These are phyloP conservation scores for Sinotaia quadrata DNA, from an alignment of 2,888 invertebrate genomes.

Conservation along the genomic window DNA sequence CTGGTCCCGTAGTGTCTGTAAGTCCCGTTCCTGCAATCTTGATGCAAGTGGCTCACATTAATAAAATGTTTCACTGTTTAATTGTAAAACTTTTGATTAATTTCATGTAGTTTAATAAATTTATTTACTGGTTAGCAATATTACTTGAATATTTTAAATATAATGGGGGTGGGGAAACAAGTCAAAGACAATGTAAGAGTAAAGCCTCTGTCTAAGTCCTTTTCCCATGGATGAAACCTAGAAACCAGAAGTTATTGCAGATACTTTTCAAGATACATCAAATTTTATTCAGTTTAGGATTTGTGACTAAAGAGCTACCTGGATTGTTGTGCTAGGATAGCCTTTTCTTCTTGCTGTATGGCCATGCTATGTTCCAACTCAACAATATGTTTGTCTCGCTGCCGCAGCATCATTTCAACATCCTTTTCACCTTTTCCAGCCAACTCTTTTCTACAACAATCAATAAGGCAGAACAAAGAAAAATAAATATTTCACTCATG, in stretches of 20 bases:
- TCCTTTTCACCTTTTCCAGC: conserved; percentile 41
- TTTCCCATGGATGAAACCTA: neutral
- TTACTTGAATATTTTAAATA: too few relatives aligned
- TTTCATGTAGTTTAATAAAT: too few relatives aligned
- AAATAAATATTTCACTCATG: too few relatives aligned
- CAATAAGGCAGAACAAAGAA: too few relatives aligned
- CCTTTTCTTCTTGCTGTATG: conserved; percentile 53
- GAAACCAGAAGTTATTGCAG: neutral
- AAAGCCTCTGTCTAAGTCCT: neutral
- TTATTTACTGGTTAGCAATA: too few relatives aligned
- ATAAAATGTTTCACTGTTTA: neutral
- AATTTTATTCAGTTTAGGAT: too few relatives aligned
- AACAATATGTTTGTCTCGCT: conserved; percentile 57
- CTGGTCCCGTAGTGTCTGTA: conserved; percentile 58
- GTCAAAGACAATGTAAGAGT: neutral
- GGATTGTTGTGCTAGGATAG: conserved; percentile 41
- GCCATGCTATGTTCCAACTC: conserved; percentile 55
- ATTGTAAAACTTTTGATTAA: neutral
- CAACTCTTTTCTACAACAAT: conserved; percentile 42
- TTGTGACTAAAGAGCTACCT: conserved; percentile 40
- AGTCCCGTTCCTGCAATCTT: conserved; percentile 63
- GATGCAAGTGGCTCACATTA: too few relatives aligned
- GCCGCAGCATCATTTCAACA: conserved; percentile 45
- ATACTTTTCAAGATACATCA: too few relatives aligned
- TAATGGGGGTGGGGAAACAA: too few relatives aligned